Evolutionary conservation across 1,140 invertebrate species (phyloP).

Genomic region (Hormaphis cornu): DNA sequence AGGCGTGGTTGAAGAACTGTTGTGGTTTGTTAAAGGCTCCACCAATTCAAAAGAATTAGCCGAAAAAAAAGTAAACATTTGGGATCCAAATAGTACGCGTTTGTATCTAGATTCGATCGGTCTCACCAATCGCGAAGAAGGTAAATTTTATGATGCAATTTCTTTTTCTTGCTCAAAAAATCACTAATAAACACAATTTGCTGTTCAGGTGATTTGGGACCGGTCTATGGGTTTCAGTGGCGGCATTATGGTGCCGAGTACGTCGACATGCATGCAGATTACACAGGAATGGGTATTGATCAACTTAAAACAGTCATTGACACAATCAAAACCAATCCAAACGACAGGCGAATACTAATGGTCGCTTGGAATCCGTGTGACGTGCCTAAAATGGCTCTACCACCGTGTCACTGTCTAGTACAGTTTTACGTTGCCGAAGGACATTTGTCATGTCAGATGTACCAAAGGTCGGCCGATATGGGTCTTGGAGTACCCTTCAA

Average conservation of each 20-base stretch:
- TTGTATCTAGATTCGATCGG: slow-evolving; percentile 83
- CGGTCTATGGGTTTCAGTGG: slow-evolving; percentile 99
- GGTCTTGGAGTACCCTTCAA: slow-evolving; percentile 98
- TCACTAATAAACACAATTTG: not conserved
- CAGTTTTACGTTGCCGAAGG: slow-evolving; percentile 90
- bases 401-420: slow-evolving; percentile 89
- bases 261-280: slow-evolving; percentile 72
- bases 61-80: slow-evolving; percentile 85
- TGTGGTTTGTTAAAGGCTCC: slow-evolving; percentile 91
- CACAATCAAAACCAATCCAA: slow-evolving; percentile 72
- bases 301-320: slow-evolving; percentile 81
- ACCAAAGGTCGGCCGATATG: slow-evolving; percentile 96
- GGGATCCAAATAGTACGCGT: slow-evolving; percentile 92
- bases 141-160: slow-evolving; percentile 40
- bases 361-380: slow-evolving; percentile 92
- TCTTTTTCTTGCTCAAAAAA: not conserved
- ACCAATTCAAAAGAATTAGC: slow-evolving; percentile 84
- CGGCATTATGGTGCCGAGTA: slow-evolving; percentile 95
- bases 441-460: slow-evolving; percentile 80
- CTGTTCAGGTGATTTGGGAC: slow-evolving; percentile 83
- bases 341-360: slow-evolving; percentile 85
- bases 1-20: slow-evolving; percentile 85
- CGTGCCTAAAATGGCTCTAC: slow-evolving; percentile 85
- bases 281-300: slow-evolving; percentile 79
- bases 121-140: slow-evolving; percentile 78